Conservation (phyloP, 2,888 invertebrate genomes). For the Mycalesis mineus region DNA sequence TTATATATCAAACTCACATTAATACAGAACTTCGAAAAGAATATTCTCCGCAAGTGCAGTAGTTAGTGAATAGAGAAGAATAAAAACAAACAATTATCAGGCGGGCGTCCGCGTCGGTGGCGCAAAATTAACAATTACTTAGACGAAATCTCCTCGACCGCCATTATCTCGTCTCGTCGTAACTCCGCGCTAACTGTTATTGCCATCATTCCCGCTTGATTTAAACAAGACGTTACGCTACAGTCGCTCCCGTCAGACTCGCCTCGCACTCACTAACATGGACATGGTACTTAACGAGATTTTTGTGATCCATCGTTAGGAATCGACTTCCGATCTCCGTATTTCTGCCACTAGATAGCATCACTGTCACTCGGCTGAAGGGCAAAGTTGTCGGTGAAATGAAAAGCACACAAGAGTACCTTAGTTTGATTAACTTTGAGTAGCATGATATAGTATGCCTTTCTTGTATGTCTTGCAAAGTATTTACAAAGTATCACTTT, state of each 20-base stretch:
- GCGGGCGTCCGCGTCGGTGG: slow-evolving; percentile 41
- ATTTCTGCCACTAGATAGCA: too few relatives aligned
- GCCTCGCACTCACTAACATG: slow-evolving; percentile 10
- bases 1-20: too few relatives aligned
- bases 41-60: background rate
- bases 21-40: too few relatives aligned
- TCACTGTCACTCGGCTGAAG: too few relatives aligned
- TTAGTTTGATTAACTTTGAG: too few relatives aligned
- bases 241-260: slow-evolving; percentile 37
- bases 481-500: too few relatives aligned
- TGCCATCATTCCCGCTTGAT: slow-evolving; percentile 70
- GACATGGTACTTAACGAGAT: slow-evolving; percentile 7
- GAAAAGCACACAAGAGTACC: too few relatives aligned
- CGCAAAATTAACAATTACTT: slow-evolving; percentile 71
- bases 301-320: too few relatives aligned
- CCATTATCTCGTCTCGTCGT: slow-evolving; percentile 62
- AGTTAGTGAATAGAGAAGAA: slow-evolving; percentile 25
- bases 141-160: slow-evolving; percentile 57
- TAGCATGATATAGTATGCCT: too few relatives aligned
- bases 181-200: slow-evolving; percentile 69
- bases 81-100: slow-evolving; percentile 63
- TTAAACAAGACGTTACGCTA: slow-evolving; percentile 67
- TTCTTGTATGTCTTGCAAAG: too few relatives aligned
- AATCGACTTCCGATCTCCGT: too few relatives aligned
- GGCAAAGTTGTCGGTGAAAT: too few relatives aligned